These are phyloP conservation scores for Zaprionus gabonicus DNA, from an alignment of 1,140 invertebrate genomes.

Conservation along the genomic window DNA sequence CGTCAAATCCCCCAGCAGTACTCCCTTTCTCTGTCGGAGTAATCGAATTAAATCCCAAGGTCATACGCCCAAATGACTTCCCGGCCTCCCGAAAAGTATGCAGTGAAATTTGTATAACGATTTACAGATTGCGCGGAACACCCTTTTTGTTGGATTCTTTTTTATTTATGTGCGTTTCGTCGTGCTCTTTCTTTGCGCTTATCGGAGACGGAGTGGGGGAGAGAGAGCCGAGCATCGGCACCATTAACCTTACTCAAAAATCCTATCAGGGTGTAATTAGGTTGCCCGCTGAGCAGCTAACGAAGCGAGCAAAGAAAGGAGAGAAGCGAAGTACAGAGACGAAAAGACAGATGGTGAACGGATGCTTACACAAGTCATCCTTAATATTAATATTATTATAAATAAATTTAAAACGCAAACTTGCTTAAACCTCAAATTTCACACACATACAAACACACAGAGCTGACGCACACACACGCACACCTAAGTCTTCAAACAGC, in stretches of 20 bases:
- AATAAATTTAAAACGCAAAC: constrained; percentile 76
- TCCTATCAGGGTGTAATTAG: constrained; percentile 55
- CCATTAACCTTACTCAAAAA: constrained; percentile 57
- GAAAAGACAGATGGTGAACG: neutral
- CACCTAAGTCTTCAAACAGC: constrained; percentile 21
- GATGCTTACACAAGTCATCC: constrained; percentile 37
- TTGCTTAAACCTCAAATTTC: constrained; percentile 66
- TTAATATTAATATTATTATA: constrained; percentile 79
- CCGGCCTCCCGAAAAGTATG: constrained; percentile 25
- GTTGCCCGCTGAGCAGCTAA: constrained; percentile 39
- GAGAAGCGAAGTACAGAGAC: too few relatives aligned
- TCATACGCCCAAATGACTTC: constrained; percentile 10
- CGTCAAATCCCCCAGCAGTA: constrained; percentile 10
- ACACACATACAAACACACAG: constrained; percentile 10
- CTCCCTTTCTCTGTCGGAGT: constrained; percentile 25
- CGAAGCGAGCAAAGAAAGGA: constrained; percentile 2
- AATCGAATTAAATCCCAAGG: constrained; percentile 43
- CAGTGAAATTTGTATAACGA: constrained; percentile 31
- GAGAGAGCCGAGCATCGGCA: neutral
- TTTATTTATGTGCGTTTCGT: constrained; percentile 1
- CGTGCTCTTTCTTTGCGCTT: constrained; percentile 9
- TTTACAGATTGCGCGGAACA: constrained; percentile 16
- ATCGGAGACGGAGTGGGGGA: neutral
- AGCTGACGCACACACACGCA: constrained; percentile 11
- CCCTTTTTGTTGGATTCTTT: constrained; percentile 3